Conservation (phyloP, 2,113 vertebrate species). For the Marmota flaviventris region DNA sequence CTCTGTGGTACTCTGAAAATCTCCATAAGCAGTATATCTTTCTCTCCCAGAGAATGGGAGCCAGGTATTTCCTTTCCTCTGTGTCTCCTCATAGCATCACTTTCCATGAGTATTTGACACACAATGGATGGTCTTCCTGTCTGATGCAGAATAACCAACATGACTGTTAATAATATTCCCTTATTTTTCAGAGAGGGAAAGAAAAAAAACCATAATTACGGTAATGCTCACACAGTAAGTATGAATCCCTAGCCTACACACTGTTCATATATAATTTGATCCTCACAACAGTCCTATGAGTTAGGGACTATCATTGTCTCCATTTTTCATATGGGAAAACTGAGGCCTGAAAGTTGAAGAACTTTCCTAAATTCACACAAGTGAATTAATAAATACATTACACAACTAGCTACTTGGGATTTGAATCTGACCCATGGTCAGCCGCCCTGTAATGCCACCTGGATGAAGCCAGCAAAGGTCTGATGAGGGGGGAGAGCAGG, state of each 20-base stretch:
- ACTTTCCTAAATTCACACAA: not conserved
- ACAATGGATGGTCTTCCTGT: not conserved
- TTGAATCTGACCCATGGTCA: too few species aligned
- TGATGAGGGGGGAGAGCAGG: not conserved
- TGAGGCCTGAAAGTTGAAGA: not conserved
- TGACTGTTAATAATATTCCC: not conserved
- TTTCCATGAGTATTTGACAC: not conserved
- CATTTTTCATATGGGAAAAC: not conserved
- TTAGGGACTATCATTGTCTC: not conserved
- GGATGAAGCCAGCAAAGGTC: not conserved
- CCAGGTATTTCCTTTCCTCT: not conserved
- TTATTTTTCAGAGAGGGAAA: conserved; percentile 1
- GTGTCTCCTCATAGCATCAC: not conserved
- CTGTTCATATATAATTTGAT: too few species aligned
- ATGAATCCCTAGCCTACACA: too few species aligned
- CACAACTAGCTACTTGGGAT: not conserved
- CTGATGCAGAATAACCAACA: not conserved
- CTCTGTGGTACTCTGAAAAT: not conserved
- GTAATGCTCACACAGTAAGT: not conserved
- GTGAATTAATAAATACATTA: not conserved
- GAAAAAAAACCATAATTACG: not conserved
- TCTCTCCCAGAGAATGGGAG: not conserved
- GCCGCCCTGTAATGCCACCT: not conserved
- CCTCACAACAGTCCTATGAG: not conserved
- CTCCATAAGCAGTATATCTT: not conserved